phyloP scores from a whole-genome alignment of 2,797 vertebrate species.

The Phataginus tetradactyla region DNA sequence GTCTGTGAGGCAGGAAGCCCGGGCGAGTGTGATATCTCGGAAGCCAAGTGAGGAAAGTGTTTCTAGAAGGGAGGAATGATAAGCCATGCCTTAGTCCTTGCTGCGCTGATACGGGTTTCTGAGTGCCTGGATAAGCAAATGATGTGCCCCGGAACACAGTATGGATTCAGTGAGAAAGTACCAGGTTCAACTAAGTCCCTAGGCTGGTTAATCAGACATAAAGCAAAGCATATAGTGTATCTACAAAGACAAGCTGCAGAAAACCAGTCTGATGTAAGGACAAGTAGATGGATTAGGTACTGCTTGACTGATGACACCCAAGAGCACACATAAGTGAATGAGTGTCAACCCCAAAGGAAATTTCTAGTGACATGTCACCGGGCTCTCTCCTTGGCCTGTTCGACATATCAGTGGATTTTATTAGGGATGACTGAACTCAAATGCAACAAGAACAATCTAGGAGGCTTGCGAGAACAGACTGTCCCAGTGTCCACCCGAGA shows the following conservation, averaged over 20 bases:
- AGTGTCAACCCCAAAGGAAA: not conserved
- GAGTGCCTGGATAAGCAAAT: not conserved
- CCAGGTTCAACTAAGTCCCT: not conserved
- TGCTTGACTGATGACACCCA: not conserved
- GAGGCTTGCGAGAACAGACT: not conserved
- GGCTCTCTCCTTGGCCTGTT: not conserved
- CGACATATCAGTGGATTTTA: not conserved
- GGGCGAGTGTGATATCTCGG: not conserved
- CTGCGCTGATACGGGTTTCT: not conserved
- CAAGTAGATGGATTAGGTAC: constrained; percentile 29
- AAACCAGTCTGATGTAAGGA: not conserved
- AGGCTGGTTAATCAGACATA: not conserved
- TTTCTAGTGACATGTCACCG: not conserved
- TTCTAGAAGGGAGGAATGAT: not conserved
- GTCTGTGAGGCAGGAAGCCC: not conserved
- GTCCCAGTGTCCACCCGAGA: not conserved
- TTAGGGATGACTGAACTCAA: not conserved
- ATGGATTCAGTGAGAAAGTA: not conserved
- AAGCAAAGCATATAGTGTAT: not conserved
- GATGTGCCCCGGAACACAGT: not conserved
- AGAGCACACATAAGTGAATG: not conserved
- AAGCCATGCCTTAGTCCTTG: not conserved
- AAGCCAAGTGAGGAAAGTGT: not conserved
- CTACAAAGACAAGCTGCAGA: not conserved
- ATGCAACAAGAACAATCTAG: not conserved